Evolutionary conservation across 2,797 vertebrate species (phyloP).

Genomic region (Benthosema pterotum): DNA sequence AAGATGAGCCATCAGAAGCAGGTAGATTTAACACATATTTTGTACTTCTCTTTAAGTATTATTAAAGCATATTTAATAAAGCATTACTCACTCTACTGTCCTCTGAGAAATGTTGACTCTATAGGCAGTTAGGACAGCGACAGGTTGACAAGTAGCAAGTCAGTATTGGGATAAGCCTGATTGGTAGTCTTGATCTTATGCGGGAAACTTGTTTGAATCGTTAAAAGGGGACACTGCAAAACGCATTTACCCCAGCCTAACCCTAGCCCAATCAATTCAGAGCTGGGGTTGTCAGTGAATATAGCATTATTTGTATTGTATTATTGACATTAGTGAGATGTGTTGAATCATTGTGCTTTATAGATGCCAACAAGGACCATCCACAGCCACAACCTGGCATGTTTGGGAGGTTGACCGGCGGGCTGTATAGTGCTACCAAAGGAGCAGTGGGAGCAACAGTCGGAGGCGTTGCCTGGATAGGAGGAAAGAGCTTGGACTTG

Average conservation of each 20-base stretch:
- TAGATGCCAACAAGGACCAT: slow-evolving; percentile 90
- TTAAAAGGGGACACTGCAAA: no score
- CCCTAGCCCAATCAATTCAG: no score
- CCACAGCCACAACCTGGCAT: slow-evolving; percentile 89
- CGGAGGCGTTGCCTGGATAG: slow-evolving; percentile 93
- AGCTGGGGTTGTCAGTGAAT: neutral
- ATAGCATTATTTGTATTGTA: neutral
- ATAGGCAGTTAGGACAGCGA: no score
- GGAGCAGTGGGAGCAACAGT: slow-evolving; percentile 93
- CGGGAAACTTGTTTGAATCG: no score
- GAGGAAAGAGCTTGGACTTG: slow-evolving; percentile 92
- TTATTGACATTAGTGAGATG: neutral
- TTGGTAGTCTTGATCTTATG: no score
- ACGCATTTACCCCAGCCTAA: no score
- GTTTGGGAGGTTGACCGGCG: slow-evolving; percentile 91
- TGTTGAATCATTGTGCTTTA: slow-evolving; percentile 21
- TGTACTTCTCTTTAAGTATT: no score
- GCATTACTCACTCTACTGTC: no score
- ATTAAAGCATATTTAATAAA: no score
- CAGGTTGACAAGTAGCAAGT: no score
- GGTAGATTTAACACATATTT: slow-evolving; percentile 39
- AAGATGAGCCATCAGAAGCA: slow-evolving; percentile 85
- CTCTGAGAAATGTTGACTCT: no score
- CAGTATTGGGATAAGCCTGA: no score
- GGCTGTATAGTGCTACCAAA: slow-evolving; percentile 92